Evolutionary conservation across 2,797 vertebrate species (phyloP), one percentile per base, ranked within the genome.

Genomic region (Lophotriccus pileatus): DNA sequence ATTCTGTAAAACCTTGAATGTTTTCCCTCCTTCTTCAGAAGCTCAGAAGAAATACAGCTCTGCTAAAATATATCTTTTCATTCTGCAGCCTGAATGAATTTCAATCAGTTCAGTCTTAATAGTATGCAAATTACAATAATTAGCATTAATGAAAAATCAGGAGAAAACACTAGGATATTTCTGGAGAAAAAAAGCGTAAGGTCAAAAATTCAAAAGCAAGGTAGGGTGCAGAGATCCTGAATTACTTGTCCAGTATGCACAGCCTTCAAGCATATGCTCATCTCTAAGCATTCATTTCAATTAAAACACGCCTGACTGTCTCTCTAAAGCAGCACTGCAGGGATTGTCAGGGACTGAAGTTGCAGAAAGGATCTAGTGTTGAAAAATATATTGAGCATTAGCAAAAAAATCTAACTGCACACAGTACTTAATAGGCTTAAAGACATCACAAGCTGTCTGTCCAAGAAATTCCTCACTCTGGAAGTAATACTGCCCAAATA

Each of bases 51-150:
- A 79, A 90, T n/a, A 55, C 2, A 77, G 49, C 72, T 60, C 52
- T 74, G 41, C 44, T 88, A 60, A 94, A 91, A 52, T 30, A 43
- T 6, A 89, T 16, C 41, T 88, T 87, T 94, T 64, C n/a, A 74
- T 73, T 91, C 72, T 46, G 53, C n/a, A 77, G 49, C 43, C 74
- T 84, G 70, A 90, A 76, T 84, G 69, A 92, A 91, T 93, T 95
- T 94, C 60, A 90, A 60, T 93, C 56, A 67, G 81, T 37, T 91
- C 60, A 84, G 43, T 67, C 60, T 77, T 96, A 86, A 95, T 47
- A 87, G 60, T 28, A 95, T 93, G 85, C 49, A 94, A 93, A 95
- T 95, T 83, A 60, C 32, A 90, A 77, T 77, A 84, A 96, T 91
- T 89, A 94, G 60, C 46, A 87, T 74, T 84, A 94, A 84, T 89